A percentile compares a stretch with the other conserved stretches of the same genome.
phyloP scores from a whole-genome alignment of 2,888 invertebrate species.

The Coelinius sp. region DNA sequence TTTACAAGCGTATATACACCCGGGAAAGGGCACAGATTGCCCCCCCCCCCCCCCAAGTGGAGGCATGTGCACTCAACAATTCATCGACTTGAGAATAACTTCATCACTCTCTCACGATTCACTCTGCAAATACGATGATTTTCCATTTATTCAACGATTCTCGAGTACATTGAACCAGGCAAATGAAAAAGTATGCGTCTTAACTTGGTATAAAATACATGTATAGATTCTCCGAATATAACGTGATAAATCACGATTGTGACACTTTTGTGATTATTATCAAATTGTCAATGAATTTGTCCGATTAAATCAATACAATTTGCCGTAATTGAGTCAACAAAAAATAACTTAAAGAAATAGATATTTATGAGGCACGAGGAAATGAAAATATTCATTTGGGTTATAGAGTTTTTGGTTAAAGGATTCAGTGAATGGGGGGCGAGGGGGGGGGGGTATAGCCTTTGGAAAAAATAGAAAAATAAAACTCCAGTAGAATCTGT shows the following conservation, averaged over 20 bases:
- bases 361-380: neutral
- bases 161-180: neutral
- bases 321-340: neutral
- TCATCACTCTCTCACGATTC: neutral
- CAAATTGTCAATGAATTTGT: neutral
- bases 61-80: slow-evolving; percentile 12
- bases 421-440: neutral
- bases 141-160: neutral
- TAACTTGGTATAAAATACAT: neutral
- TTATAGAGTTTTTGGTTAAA: neutral
- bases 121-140: neutral
- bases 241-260: slow-evolving; percentile 8
- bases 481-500: slow-evolving; percentile 31
- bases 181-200: neutral
- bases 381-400: slow-evolving; percentile 5
- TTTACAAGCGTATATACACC: neutral
- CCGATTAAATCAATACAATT: neutral
- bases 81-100: slow-evolving; percentile 19
- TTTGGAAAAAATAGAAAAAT: neutral
- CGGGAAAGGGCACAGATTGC: slow-evolving; percentile 37
- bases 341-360: neutral
- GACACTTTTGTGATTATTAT: neutral
- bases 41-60: neutral
- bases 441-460: neutral
- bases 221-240: neutral